A percentile compares a stretch with the other conserved stretches of the same genome.
Conservation (phyloP, 2,888 invertebrate genomes). For the Venusia cambrica region DNA sequence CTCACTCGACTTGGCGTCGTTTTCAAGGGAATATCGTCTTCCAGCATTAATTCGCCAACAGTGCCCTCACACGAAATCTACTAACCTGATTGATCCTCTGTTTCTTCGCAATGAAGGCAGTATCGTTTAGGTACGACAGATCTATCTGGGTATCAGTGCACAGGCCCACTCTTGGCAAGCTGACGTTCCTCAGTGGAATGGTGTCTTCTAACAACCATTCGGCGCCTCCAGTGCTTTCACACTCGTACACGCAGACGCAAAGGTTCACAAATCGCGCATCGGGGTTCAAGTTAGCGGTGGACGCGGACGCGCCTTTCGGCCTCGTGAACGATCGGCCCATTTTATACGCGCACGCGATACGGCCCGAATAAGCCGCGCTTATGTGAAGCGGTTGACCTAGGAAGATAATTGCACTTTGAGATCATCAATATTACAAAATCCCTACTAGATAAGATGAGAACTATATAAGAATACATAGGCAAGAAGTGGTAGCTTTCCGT, state of each 20-base stretch:
- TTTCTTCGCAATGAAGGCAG: conserved; percentile 89
- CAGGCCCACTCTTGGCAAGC: conserved; percentile 90
- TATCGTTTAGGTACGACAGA: conserved; percentile 90
- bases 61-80: no score
- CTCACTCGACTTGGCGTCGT: no score
- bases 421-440: no score
- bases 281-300: conserved; percentile 69
- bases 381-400: conserved; percentile 93
- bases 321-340: conserved; percentile 94
- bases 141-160: conserved; percentile 91
- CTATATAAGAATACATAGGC: no score
- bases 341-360: conserved; percentile 98
- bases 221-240: conserved; percentile 97
- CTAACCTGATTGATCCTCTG: conserved; percentile 87
- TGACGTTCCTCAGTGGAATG: conserved; percentile 95
- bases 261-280: conserved; percentile 92
- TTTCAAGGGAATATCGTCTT: no score
- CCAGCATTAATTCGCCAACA: no score
- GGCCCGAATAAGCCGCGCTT: conserved; percentile 98
- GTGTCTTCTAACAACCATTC: conserved; percentile 98
- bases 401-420: no score
- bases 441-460: no score
- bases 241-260: conserved; percentile 98
- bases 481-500: no score
- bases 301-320: conserved; percentile 87